phyloP scores from a whole-genome alignment of 2,113 vertebrate genomes.

The Saguinus imperator region DNA sequence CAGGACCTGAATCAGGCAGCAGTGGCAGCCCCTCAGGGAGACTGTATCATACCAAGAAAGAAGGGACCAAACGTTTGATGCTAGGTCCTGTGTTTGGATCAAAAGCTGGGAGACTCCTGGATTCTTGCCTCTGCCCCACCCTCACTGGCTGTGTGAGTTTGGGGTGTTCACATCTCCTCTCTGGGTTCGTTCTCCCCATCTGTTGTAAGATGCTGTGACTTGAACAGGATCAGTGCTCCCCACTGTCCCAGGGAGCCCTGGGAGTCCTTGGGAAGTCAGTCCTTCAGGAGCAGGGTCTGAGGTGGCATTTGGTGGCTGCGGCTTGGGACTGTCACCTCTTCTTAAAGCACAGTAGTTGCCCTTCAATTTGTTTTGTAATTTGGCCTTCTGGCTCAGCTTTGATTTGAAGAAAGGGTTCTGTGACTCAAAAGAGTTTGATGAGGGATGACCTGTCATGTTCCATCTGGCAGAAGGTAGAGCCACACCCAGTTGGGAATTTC shows the following conservation, averaged over 20 bases:
- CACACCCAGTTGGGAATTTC: neutral
- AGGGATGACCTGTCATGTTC: neutral
- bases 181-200: neutral
- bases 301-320: too few species aligned
- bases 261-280: neutral
- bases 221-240: too few species aligned
- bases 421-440: neutral
- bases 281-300: neutral
- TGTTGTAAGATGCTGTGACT: neutral
- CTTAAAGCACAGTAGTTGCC: neutral
- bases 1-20: neutral
- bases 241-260: fast-evolving
- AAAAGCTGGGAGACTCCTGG: neutral
- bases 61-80: neutral
- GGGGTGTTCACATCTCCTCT: neutral
- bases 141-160: neutral
- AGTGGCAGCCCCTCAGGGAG: neutral
- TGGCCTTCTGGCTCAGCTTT: neutral
- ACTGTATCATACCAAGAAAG: fast-evolving
- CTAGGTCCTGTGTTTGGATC: neutral
- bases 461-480: neutral
- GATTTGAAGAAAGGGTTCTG: neutral
- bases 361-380: neutral
- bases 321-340: neutral
- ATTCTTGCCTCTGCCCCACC: neutral